Evolutionary conservation across 2,113 vertebrate genomes (phyloP), one percentile per base, ranked within the genome.

Genomic region (Phoenicopterus ruber): DNA sequence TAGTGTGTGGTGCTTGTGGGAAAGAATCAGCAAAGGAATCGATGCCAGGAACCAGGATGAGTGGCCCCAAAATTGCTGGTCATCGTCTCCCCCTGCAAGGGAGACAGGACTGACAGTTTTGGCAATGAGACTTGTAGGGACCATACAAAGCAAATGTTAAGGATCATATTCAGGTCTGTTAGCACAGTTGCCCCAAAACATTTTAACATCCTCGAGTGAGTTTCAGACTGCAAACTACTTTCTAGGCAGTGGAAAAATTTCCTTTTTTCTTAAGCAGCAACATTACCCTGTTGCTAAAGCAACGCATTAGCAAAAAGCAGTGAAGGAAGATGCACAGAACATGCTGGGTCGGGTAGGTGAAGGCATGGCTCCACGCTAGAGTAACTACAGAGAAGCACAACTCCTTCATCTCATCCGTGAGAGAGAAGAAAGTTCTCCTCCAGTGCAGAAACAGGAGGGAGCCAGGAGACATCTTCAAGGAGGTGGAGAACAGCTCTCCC

Each of bases 371-470:
- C 49, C 13, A 0, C 57, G 10, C 6, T 20, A 9, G 4, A 26
- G 12, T 3, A n/a, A 3, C 7, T 42, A 26, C 5, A 78, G 21
- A 36, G 61, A 61, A 47, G 5, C 9, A n/a, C 13, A 82, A 18
- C 10, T 66, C 18, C 25, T 70, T 71, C 77, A 55, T 22, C 13
- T 63, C 28, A 10, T 5, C 0, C 0, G 0, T 21, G 17, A 69
- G 42, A 49, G 8, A 58, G 67, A 59, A 59, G 12, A 40, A 93
- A 50, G 5, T 32, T 40, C 28, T 72, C 10, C 17, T 42, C 7
- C 29, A 2, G 0, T 28, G 42, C 15, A 55, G 25, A 76, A 52
- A 36, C 3, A 40, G 13, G 25, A 69, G 70, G 22, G 25, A 83
- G 4, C 0, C 1, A 31, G 28, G 28, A 71, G 5, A 3, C 9